Evolutionary conservation across 2,113 vertebrate species (phyloP).

Genomic region (Melanocharis versteri): DNA sequence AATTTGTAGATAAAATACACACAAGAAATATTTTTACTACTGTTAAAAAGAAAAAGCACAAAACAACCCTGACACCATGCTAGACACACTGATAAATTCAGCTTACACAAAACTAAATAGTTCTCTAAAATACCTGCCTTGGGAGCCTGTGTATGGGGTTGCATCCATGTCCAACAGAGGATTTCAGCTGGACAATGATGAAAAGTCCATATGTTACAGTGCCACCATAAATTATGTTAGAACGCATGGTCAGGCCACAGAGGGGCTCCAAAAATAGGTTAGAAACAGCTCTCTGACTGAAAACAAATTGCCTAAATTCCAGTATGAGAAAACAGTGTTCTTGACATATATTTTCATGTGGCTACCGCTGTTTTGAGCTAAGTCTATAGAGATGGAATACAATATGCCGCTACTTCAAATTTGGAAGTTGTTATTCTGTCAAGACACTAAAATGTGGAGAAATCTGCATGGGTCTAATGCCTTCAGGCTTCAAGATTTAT

Average conservation of each 20-base stretch:
- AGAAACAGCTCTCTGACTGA: slow-evolving; percentile 76
- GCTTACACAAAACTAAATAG: background rate
- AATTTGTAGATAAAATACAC: background rate
- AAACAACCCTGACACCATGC: background rate
- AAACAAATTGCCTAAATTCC: slow-evolving; percentile 87
- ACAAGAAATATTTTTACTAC: background rate
- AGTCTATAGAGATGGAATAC: slow-evolving; percentile 69
- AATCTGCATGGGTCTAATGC: slow-evolving; percentile 74
- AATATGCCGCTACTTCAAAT: slow-evolving; percentile 64
- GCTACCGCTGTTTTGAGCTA: slow-evolving; percentile 57
- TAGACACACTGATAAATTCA: background rate
- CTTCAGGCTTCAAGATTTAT: slow-evolving; percentile 71
- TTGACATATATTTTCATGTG: slow-evolving; percentile 81
- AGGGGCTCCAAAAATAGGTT: slow-evolving; percentile 87
- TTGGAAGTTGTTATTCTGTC: slow-evolving; percentile 64
- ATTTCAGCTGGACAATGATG: slow-evolving; percentile 82
- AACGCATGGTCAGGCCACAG: slow-evolving; percentile 79
- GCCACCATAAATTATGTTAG: slow-evolving; percentile 85
- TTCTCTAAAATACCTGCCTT: background rate
- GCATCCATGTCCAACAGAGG: slow-evolving; percentile 69
- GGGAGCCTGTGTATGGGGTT: background rate
- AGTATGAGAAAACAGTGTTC: slow-evolving; percentile 77
- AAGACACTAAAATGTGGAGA: slow-evolving; percentile 62
- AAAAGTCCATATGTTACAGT: slow-evolving; percentile 83
- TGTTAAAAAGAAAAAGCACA: background rate